These are phyloP conservation scores for Brotogeris chrysoptera DNA, from an alignment of 2,797 vertebrate genomes.

Conservation along the genomic window DNA sequence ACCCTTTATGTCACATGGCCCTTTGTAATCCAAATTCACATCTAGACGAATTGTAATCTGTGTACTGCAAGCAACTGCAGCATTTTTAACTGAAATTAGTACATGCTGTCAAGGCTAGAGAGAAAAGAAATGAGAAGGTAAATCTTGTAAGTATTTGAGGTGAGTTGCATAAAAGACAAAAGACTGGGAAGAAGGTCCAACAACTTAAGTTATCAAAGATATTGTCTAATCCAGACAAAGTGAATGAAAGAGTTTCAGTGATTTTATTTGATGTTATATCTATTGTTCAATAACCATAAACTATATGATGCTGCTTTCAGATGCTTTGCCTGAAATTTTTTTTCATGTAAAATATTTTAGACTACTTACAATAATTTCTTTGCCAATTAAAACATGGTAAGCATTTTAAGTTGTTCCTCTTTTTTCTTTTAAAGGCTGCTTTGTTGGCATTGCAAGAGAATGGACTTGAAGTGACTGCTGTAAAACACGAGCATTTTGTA, in stretches of 20 bases:
- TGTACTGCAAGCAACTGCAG: neutral
- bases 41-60: neutral
- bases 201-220: neutral
- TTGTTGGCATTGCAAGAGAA: constrained; percentile 87
- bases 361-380: neutral
- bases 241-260: neutral
- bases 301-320: neutral
- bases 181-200: neutral
- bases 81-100: neutral
- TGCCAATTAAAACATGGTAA: neutral
- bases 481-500: constrained; percentile 84
- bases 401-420: neutral
- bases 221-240: neutral
- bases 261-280: neutral
- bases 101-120: neutral
- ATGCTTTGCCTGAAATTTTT: neutral
- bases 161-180: neutral
- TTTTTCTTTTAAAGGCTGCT: constrained; percentile 82
- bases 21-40: neutral
- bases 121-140: neutral
- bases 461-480: constrained; percentile 79
- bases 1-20: neutral
- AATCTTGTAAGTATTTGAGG: neutral
- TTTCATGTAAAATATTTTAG: neutral
- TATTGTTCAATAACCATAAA: neutral